Base-by-base conservation (phyloP, 2,888 invertebrate genomes). In the Hyposoter didymator region DNA sequence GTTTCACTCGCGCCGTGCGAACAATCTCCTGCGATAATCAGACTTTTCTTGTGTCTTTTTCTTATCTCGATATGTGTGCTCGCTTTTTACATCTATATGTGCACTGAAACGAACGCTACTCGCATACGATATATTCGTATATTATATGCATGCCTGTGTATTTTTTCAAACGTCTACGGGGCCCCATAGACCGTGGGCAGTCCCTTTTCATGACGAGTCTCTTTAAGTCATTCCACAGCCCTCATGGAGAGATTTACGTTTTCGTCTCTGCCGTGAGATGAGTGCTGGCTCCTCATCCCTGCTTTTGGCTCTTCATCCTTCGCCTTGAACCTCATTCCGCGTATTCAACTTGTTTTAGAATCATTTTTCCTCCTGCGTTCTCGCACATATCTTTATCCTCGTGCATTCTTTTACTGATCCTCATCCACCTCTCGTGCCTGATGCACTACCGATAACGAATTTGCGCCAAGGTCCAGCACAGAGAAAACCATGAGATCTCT, bases 11-110 rank as follows among this genome's bases (percentile, higher is more conserved):
- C 91, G 91, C 92, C 91, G 91, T 91, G 90, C 90, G 89, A 89
- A 90, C 91, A 92, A 93, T 93, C 93, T 93, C 89, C 88, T 89
- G 90, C 89, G 93, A 93, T 93, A 93, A 93, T 93, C 93, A 93
- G 93, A 88, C 90, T 89, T 88, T 91, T 91, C 92, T 91, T 91
- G 91, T 91, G 90, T 93, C 91, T 90, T 90, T 89, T 67, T 78
- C 75, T 12, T 62, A 45, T 32, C 55, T 45, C 47, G 67, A 66
- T 72, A 69, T 85, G 79, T 82, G 52, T 62, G 64, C 64, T 39
- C 59, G 35, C 22, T 66, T 47, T 73, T 78, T 75, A 64, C 35
- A 75, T 62, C 66, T 55, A 19, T 62, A 64, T 39, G 69, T 59
- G 67, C 47, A 78, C 72, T 67, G 43, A 64, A 47, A 76, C 45